These are phyloP conservation scores for Pocillopora grandis DNA, from an alignment of 92 coral and sea anemone genomes.

Conservation along the genomic window DNA sequence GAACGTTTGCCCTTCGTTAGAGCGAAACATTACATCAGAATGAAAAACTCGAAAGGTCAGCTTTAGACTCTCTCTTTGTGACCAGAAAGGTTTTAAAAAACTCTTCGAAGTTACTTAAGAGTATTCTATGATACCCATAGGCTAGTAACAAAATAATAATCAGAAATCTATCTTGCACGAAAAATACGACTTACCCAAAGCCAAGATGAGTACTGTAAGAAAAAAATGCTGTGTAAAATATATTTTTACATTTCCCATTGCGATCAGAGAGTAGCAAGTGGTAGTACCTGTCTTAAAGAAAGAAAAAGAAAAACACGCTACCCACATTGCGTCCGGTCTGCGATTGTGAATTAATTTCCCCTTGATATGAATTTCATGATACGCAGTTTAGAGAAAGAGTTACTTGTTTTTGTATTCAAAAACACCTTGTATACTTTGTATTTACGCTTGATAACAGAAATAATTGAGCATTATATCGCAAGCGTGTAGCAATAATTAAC, in stretches of 20 bases:
- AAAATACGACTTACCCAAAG: background rate
- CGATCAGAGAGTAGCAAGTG: background rate
- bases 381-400: background rate
- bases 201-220: background rate
- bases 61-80: no score
- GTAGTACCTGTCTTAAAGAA: background rate
- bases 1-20: no score
- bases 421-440: slow-evolving; percentile 13
- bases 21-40: no score
- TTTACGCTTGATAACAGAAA: background rate
- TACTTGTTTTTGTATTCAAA: slow-evolving; percentile 26
- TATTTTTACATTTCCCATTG: background rate
- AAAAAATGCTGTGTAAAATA: background rate
- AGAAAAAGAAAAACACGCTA: background rate
- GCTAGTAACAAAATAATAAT: background rate
- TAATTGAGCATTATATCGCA: background rate
- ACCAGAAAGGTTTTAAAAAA: no score
- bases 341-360: background rate
- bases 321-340: background rate
- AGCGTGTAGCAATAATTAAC: background rate
- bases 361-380: background rate
- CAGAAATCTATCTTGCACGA: background rate
- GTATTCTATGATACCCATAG: no score
- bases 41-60: no score
- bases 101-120: no score